A percentile compares a stretch with the other conserved stretches of the same genome.
These are phyloP conservation scores for Nomada ferruginata DNA, from an alignment of 2,888 invertebrate species.

Conservation along the genomic window DNA sequence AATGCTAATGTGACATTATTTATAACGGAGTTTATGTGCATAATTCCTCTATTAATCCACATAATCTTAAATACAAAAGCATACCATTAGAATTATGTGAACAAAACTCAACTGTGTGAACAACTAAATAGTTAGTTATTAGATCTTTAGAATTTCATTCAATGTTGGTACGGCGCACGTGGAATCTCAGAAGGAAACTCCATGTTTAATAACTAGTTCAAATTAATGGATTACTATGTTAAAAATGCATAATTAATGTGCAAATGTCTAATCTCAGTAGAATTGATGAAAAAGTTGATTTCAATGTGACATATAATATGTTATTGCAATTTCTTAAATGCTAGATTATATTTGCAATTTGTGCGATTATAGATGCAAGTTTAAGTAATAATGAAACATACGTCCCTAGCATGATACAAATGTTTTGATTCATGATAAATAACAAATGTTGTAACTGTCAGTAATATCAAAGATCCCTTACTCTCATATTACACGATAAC, in stretches of 20 bases:
- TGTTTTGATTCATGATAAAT: not conserved
- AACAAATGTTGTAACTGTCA: slow-evolving; percentile 8
- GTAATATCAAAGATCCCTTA: slow-evolving; percentile 2
- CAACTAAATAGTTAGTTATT: too few relatives aligned
- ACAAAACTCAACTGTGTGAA: too few relatives aligned
- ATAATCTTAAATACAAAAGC: too few relatives aligned
- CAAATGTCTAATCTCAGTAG: not conserved
- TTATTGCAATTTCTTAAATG: slow-evolving; percentile 14
- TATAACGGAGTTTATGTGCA: too few relatives aligned
- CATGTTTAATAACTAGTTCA: too few relatives aligned
- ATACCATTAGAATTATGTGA: too few relatives aligned
- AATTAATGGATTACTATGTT: not conserved
- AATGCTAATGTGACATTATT: too few relatives aligned
- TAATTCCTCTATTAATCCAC: too few relatives aligned
- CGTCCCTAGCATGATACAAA: too few relatives aligned
- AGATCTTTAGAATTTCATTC: too few relatives aligned
- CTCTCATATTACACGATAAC: not conserved
- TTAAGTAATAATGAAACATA: slow-evolving; percentile 19
- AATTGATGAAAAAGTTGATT: slow-evolving; percentile 1
- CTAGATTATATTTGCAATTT: slow-evolving; percentile 36
- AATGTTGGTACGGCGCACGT: too few relatives aligned
- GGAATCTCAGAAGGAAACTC: too few relatives aligned
- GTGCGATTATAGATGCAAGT: slow-evolving; percentile 31
- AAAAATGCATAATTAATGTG: not conserved
- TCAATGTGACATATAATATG: not conserved